Evolutionary conservation across 2,888 invertebrate species (phyloP).

Genomic region (Alsophila aescularia): DNA sequence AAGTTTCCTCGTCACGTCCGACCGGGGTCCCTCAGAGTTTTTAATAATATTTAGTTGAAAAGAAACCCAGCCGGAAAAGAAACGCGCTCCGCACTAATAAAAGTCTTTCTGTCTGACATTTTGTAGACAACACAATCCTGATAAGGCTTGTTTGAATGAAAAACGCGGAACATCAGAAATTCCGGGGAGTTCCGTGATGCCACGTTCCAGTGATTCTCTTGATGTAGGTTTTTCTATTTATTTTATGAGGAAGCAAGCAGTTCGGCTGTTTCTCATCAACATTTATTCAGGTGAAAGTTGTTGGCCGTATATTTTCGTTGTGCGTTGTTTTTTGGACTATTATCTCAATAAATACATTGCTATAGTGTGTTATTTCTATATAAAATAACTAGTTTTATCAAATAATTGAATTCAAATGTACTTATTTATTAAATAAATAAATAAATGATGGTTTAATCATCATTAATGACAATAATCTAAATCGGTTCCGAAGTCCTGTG

Average conservation of each 20-base stretch:
- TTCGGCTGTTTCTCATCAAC: conserved; percentile 16
- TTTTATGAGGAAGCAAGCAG: conserved; percentile 7
- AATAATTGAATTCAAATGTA: too few species aligned
- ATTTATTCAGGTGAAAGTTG: conserved; percentile 5
- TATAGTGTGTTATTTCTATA: too few species aligned
- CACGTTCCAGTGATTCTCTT: background rate
- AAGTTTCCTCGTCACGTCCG: background rate
- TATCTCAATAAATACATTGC: too few species aligned
- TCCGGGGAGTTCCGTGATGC: conserved; percentile 7
- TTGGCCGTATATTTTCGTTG: background rate
- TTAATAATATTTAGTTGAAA: conserved; percentile 28
- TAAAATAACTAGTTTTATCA: too few species aligned
- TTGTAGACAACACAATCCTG: conserved; percentile 24
- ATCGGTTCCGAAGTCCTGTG: too few species aligned
- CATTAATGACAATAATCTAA: too few species aligned
- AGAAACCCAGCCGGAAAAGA: conserved; percentile 10
- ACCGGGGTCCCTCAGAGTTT: conserved; percentile 6
- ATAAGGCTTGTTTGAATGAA: conserved; percentile 24
- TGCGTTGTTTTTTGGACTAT: background rate
- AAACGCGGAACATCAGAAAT: conserved; percentile 15
- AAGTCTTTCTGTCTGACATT: conserved; percentile 20
- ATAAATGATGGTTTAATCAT: too few species aligned
- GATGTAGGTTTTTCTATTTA: conserved; percentile 8
- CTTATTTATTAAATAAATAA: too few species aligned
- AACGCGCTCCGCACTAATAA: conserved; percentile 18